These are phyloP conservation scores for Macrocentrus cingulum DNA, from an alignment of 1,140 invertebrate species.

Conservation along the genomic window DNA sequence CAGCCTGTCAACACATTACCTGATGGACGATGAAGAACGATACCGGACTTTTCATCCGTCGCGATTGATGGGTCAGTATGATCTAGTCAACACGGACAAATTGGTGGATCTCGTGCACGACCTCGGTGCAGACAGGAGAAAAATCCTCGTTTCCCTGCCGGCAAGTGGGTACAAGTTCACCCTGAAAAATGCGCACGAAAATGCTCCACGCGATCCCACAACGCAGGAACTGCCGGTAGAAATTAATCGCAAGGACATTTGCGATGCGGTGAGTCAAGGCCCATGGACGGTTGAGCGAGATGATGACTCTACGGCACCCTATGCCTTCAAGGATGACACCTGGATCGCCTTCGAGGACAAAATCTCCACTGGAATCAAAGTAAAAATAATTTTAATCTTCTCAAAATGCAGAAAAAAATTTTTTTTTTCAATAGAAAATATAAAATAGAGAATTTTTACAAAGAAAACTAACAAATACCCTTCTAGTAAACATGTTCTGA, in stretches of 20 bases:
- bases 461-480: too few species aligned
- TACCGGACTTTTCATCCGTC: conserved; percentile 73
- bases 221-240: conserved; percentile 59
- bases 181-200: conserved; percentile 65
- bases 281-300: conserved; percentile 77
- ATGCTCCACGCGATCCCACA: conserved; percentile 69
- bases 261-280: conserved; percentile 63
- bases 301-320: conserved; percentile 76
- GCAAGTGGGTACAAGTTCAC: conserved; percentile 68
- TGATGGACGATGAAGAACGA: conserved; percentile 65
- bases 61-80: conserved; percentile 73
- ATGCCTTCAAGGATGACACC: conserved; percentile 70
- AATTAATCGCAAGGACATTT: conserved; percentile 66
- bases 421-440: too few species aligned
- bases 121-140: conserved; percentile 69
- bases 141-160: conserved; percentile 71
- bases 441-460: too few species aligned
- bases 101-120: conserved; percentile 73
- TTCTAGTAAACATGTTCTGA: too few species aligned
- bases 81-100: conserved; percentile 78
- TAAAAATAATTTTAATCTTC: too few species aligned
- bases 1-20: conserved; percentile 69
- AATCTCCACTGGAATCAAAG: conserved; percentile 72
- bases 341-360: conserved; percentile 81
- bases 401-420: too few species aligned